These are phyloP conservation scores for Poecilia gillii DNA, from an alignment of 2,797 vertebrate species.

Conservation along the genomic window DNA sequence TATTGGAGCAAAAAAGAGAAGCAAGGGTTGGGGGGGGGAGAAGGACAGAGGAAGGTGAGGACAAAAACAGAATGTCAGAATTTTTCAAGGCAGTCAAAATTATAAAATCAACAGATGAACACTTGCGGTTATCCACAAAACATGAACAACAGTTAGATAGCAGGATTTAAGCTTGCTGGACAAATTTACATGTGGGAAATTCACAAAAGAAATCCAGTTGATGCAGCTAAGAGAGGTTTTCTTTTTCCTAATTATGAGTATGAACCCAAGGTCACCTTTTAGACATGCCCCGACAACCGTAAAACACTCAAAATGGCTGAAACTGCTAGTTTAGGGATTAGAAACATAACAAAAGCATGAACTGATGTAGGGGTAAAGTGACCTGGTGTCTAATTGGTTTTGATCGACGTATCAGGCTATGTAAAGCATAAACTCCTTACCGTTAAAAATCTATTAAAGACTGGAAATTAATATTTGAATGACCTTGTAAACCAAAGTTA, in stretches of 20 bases:
- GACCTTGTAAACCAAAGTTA: neutral
- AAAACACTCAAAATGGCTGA: neutral
- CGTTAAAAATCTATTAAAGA: neutral
- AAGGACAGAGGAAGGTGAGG: neutral
- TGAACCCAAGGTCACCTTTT: neutral
- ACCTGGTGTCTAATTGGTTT: neutral
- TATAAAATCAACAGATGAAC: neutral
- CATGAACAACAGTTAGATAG: neutral
- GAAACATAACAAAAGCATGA: neutral
- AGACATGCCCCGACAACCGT: neutral
- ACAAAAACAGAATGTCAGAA: constrained; percentile 9
- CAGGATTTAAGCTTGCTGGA: neutral
- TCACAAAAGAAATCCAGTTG: neutral
- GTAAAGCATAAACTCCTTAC: neutral
- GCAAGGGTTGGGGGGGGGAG: too few relatives aligned
- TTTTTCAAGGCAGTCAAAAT: neutral
- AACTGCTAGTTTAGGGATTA: neutral
- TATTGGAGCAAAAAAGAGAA: neutral
- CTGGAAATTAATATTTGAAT: neutral
- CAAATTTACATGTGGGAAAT: neutral
- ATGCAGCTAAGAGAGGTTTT: neutral
- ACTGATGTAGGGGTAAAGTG: neutral
- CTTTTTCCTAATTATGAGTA: neutral
- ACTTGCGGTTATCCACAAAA: neutral
- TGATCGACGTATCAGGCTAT: neutral